Evolutionary conservation across 2,888 invertebrate species (phyloP).

Genomic region (Cistogaster globosa): DNA sequence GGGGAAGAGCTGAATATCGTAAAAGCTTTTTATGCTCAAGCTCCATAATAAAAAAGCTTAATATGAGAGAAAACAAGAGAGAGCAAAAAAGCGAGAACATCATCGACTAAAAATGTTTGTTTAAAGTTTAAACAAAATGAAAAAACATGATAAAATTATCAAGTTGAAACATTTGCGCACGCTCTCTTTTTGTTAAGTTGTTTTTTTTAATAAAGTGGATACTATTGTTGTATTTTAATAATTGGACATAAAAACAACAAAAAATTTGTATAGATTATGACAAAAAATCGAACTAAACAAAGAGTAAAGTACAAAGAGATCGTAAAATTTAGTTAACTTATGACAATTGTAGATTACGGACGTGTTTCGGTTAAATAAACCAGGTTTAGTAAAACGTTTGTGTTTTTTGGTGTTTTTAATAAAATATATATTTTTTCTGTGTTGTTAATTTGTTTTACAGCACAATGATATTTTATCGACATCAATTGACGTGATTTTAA

Average conservation of each 20-base stretch:
- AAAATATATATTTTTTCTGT: conserved; percentile 7
- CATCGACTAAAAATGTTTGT: conserved; percentile 51
- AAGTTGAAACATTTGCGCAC: conserved; percentile 66
- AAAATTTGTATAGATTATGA: conserved; percentile 56
- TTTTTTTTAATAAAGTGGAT: conserved; percentile 13
- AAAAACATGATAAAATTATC: conserved; percentile 15
- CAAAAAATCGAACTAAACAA: conserved; percentile 64
- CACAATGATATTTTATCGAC: no score
- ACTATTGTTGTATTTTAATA: conserved; percentile 32
- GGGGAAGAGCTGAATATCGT: conserved; percentile 42
- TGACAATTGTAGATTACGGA: conserved; percentile 77
- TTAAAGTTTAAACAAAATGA: conserved; percentile 32
- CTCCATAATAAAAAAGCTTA: conserved; percentile 57
- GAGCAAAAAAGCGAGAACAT: conserved; percentile 22
- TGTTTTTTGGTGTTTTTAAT: not conserved
- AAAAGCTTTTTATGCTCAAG: conserved; percentile 58
- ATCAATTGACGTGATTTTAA: not conserved
- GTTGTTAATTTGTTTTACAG: not conserved
- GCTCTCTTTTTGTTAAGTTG: conserved; percentile 56
- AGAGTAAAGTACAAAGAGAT: conserved; percentile 67
- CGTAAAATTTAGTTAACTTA: conserved; percentile 74
- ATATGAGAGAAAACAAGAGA: not conserved
- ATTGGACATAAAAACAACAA: conserved; percentile 42
- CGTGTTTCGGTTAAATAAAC: conserved; percentile 72
- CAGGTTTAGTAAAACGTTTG: conserved; percentile 31